Percentiles rank a stretch among this genome's conserved stretches.
Evolutionary conservation across 2,113 vertebrate genomes (phyloP).

Genomic region (Siphamia tubifer): DNA sequence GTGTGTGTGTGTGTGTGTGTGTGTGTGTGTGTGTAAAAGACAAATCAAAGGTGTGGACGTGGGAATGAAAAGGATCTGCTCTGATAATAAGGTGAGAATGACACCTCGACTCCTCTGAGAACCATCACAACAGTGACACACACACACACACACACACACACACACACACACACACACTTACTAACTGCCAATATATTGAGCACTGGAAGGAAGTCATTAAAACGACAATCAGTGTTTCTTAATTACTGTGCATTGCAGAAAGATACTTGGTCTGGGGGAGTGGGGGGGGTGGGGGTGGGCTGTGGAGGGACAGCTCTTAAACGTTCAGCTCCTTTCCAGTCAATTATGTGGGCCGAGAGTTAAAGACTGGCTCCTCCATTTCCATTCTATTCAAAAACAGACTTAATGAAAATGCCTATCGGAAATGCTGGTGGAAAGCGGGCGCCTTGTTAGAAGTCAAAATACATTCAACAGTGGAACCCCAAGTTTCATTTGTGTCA

Average conservation of each 20-base stretch:
- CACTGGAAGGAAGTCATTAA: conserved; percentile 67
- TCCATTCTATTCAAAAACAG: conserved; percentile 44
- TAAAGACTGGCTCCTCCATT: conserved; percentile 45
- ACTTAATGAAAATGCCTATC: conserved; percentile 50
- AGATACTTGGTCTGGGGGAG: conserved; percentile 40
- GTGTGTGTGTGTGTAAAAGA: not conserved
- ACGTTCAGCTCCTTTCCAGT: conserved; percentile 29
- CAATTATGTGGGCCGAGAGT: conserved; percentile 49
- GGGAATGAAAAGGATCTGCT: conserved; percentile 52
- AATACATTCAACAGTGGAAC: conserved; percentile 47
- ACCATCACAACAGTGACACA: conserved; percentile 10
- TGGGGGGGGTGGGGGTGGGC: no score
- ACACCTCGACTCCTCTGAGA: conserved; percentile 54
- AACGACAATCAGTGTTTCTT: conserved; percentile 68
- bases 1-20: not conserved
- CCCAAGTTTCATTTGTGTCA: conserved; percentile 40
- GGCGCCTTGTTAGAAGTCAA: conserved; percentile 37
- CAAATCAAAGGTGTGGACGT: conserved; percentile 36
- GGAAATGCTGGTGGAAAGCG: conserved; percentile 7
- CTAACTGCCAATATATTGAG: conserved; percentile 35
- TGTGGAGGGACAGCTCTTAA: conserved; percentile 42
- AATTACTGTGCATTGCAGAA: conserved; percentile 63
- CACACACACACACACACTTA: conserved; percentile 7
- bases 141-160: conserved; percentile 1
- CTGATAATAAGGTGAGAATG: conserved; percentile 67